Conservation (phyloP, 2,113 vertebrate species). For the Equus quagga region DNA sequence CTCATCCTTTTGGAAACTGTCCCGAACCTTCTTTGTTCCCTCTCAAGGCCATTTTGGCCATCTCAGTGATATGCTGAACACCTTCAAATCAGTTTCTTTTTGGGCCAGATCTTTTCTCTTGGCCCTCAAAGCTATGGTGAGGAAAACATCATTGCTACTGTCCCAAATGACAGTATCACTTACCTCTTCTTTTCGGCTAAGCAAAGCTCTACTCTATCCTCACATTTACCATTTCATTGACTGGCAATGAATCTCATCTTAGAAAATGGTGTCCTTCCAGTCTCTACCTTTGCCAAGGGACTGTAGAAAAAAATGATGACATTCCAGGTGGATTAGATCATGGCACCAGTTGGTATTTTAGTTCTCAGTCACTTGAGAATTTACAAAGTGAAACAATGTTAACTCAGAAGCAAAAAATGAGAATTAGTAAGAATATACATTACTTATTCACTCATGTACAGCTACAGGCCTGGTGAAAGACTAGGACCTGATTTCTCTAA, state of each 20-base stretch:
- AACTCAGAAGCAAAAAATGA: neutral
- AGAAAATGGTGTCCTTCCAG: neutral
- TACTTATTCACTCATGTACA: neutral
- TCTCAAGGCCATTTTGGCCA: neutral
- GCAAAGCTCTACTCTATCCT: neutral
- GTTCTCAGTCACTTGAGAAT: neutral
- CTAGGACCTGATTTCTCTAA: neutral
- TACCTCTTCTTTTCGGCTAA: neutral
- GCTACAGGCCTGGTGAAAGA: neutral
- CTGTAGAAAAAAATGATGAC: neutral
- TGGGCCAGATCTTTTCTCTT: neutral
- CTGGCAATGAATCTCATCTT: neutral
- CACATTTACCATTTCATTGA: neutral
- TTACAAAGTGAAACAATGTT: slow-evolving; percentile 23
- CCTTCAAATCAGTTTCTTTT: neutral
- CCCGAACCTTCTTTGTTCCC: neutral
- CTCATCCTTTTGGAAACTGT: neutral
- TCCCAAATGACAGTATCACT: neutral
- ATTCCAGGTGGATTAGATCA: neutral
- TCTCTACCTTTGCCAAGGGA: neutral
- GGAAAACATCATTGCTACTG: neutral
- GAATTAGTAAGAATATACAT: neutral
- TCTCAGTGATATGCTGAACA: neutral
- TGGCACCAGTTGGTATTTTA: neutral
- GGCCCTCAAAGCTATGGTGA: neutral